Percentiles rank a stretch among this genome's conserved stretches.
Evolutionary conservation across 2,797 vertebrate genomes (phyloP).

Genomic region (Pygocentrus nattereri): DNA sequence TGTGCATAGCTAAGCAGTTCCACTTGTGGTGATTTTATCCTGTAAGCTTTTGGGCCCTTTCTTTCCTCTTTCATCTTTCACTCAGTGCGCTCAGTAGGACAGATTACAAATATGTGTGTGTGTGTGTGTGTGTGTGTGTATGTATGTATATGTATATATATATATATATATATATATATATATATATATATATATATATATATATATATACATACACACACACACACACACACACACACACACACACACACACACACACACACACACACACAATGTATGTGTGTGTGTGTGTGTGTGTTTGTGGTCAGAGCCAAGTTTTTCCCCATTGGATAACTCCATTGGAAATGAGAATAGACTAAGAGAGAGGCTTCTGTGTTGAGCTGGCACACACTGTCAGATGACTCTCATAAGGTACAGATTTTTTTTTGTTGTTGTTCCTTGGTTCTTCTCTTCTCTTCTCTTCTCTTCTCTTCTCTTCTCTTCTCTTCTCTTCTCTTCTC

Average conservation of each 20-base stretch:
- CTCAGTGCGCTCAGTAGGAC: background rate
- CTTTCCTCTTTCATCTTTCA: background rate
- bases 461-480: background rate
- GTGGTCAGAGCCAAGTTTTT: slow-evolving; percentile 6
- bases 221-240: no score
- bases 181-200: no score
- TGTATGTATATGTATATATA: slow-evolving; percentile 11
- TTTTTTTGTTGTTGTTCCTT: slow-evolving; percentile 36
- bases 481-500: background rate
- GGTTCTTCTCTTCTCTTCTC: background rate
- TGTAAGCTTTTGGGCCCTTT: background rate
- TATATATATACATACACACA: no score
- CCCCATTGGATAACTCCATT: background rate
- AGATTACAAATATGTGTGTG: background rate
- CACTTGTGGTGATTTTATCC: background rate
- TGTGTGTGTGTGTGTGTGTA: background rate
- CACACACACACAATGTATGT: no score
- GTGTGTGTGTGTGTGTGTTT: slow-evolving; percentile 6
- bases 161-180: background rate
- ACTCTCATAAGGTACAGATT: slow-evolving; percentile 41
- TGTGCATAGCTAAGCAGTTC: background rate
- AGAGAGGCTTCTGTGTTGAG: slow-evolving; percentile 25
- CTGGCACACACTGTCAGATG: slow-evolving; percentile 38
- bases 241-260: no score
- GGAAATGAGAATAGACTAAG: slow-evolving; percentile 18